Conservation (phyloP, 2,797 vertebrate genomes). For the Malurus splendens region DNA sequence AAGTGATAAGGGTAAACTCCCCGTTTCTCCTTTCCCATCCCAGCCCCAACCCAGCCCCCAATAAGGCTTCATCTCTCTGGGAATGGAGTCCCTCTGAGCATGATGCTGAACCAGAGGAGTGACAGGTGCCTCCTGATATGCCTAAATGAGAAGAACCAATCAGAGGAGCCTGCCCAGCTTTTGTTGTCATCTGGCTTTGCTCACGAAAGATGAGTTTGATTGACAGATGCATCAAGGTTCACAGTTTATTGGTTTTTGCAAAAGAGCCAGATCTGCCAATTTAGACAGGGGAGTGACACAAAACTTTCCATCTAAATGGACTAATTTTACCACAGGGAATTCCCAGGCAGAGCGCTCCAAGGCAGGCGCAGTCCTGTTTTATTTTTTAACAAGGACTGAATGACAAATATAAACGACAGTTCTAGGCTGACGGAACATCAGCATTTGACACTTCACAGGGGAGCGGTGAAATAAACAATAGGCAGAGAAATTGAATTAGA, state of each 20-base stretch:
- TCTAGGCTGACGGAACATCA: constrained; percentile 85
- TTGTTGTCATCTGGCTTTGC: constrained; percentile 86
- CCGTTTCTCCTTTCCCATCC: background rate
- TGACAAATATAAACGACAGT: constrained; percentile 90
- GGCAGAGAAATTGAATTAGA: constrained; percentile 85
- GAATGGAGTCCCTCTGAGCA: constrained; percentile 67
- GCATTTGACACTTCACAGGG: constrained; percentile 87
- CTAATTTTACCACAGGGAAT: constrained; percentile 93
- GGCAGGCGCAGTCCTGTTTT: constrained; percentile 75
- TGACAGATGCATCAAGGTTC: constrained; percentile 91
- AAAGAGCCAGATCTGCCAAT: constrained; percentile 92
- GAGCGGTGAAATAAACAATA: constrained; percentile 86
- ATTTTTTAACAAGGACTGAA: constrained; percentile 90
- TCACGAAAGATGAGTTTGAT: constrained; percentile 84
- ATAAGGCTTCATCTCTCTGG: constrained; percentile 22
- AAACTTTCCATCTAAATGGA: constrained; percentile 94
- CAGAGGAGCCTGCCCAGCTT: constrained; percentile 74
- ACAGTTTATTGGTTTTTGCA: constrained; percentile 92
- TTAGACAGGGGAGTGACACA: constrained; percentile 93
- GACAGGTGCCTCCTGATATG: constrained; percentile 91
- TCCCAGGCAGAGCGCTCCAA: constrained; percentile 79
- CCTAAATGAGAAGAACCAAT: constrained; percentile 90
- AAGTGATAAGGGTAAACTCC: constrained; percentile 10
- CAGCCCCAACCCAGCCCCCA: constrained; percentile 4
- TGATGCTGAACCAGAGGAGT: constrained; percentile 78